Evolutionary conservation across 2,113 vertebrate genomes (phyloP).

Genomic region (Osmerus mordax): DNA sequence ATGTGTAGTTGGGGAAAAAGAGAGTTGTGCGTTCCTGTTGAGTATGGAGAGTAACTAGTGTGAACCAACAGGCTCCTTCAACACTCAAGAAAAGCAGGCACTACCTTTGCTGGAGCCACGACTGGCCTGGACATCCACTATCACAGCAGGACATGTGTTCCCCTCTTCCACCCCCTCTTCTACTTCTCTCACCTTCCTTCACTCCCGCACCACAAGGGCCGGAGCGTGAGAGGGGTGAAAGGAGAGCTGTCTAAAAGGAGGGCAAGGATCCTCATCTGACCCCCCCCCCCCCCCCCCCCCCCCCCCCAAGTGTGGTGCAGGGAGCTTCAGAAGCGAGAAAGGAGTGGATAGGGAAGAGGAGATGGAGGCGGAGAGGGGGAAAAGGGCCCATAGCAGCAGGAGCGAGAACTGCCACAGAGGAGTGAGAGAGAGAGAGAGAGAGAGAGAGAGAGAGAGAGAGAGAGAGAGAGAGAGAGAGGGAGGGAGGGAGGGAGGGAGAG

Average conservation of each 20-base stretch:
- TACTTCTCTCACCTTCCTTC: slow-evolving; percentile 27
- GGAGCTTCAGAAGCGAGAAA: slow-evolving; percentile 37
- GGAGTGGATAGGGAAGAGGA: background rate
- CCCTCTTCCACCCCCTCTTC: slow-evolving; percentile 2
- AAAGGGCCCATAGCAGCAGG: too few relatives aligned
- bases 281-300: slow-evolving; percentile 42
- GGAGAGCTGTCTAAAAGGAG: slow-evolving; percentile 25
- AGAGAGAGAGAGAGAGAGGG: too few relatives aligned
- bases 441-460: too few relatives aligned
- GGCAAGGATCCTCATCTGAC: slow-evolving; percentile 46
- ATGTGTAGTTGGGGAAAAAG: background rate
- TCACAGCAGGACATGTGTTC: slow-evolving; percentile 42
- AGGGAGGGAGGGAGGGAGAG: too few relatives aligned
- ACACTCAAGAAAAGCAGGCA: background rate
- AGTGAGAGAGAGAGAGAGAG: slow-evolving; percentile 40
- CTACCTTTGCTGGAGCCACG: slow-evolving; percentile 24
- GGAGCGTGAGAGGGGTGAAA: slow-evolving; percentile 30
- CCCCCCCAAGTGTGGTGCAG: slow-evolving; percentile 30
- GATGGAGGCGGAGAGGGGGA: background rate
- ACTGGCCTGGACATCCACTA: slow-evolving; percentile 48
- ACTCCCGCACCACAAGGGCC: slow-evolving; percentile 28
- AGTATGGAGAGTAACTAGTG: too few relatives aligned
- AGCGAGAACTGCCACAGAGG: slow-evolving; percentile 24
- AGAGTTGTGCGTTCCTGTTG: background rate
- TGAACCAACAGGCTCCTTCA: too few relatives aligned